These are phyloP conservation scores for Cephonodes hylas DNA, from an alignment of 2,888 invertebrate genomes.

Conservation along the genomic window DNA sequence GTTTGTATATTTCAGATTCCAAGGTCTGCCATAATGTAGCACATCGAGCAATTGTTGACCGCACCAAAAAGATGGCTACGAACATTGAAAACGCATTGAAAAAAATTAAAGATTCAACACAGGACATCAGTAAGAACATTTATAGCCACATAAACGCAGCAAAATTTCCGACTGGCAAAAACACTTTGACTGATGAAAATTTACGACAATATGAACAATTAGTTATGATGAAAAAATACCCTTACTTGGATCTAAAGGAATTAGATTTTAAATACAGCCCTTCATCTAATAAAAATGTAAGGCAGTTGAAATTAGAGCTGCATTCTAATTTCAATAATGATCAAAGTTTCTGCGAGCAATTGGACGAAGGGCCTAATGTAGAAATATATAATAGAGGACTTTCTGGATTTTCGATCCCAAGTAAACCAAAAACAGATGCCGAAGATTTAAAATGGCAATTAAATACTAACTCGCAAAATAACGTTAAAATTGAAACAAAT, in stretches of 20 bases:
- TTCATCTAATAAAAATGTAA: conserved; percentile 41
- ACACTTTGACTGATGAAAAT: conserved; percentile 50
- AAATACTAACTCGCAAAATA: neutral
- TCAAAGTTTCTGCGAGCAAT: conserved; percentile 48
- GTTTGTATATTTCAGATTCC: conserved; percentile 31
- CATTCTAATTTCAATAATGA: conserved; percentile 42
- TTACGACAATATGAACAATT: conserved; percentile 63
- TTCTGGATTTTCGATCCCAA: conserved; percentile 66
- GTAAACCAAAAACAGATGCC: neutral
- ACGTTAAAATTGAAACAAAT: neutral
- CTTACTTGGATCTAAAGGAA: conserved; percentile 66
- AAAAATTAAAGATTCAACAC: conserved; percentile 44
- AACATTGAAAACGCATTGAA: conserved; percentile 41
- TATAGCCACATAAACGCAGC: conserved; percentile 32
- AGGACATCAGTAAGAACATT: conserved; percentile 36
- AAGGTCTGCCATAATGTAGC: conserved; percentile 29
- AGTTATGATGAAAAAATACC: conserved; percentile 73
- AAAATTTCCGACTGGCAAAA: conserved; percentile 31
- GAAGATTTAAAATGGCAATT: neutral
- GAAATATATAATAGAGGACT: conserved; percentile 69
- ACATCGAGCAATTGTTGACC: conserved; percentile 30
- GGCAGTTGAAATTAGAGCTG: conserved; percentile 43
- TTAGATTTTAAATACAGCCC: conserved; percentile 57
- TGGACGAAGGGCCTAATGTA: conserved; percentile 55
- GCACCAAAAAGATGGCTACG: conserved; percentile 44